A percentile compares a stretch with the other conserved stretches of the same genome.
phyloP scores from a whole-genome alignment of 2,113 vertebrate species.

The Rhinolophus sinicus region DNA sequence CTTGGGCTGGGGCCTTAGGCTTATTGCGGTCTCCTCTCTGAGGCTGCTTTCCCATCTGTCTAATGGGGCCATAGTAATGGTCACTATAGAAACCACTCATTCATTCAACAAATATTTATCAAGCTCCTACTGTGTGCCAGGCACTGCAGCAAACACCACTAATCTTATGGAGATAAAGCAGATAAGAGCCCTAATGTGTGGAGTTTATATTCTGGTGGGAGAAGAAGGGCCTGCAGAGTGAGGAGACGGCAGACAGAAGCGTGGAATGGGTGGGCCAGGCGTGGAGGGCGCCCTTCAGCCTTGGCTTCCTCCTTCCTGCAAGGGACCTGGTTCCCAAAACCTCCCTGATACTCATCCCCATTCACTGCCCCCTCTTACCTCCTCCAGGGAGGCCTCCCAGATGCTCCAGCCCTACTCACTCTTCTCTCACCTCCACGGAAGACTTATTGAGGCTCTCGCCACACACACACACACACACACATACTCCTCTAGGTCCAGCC shows the following conservation, averaged over 20 bases:
- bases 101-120: constrained; percentile 52
- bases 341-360: not conserved
- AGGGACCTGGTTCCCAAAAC: not conserved
- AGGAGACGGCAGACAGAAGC: not conserved
- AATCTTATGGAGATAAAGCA: not conserved
- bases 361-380: not conserved
- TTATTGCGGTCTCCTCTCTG: not conserved
- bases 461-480: not conserved
- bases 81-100: constrained; percentile 44
- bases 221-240: not conserved
- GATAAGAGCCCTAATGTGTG: not conserved
- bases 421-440: not conserved
- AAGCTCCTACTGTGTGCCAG: not conserved
- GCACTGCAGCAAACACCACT: not conserved
- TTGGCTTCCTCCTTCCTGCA: not conserved
- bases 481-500: not conserved
- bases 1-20: not conserved
- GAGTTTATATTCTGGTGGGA: not conserved
- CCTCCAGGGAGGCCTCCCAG: not conserved
- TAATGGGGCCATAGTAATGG: not conserved
- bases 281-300: not conserved
- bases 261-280: not conserved
- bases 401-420: not conserved
- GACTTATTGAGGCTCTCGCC: not conserved
- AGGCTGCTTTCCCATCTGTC: constrained; percentile 27